Base-by-base conservation (phyloP, 2,888 invertebrate species). In the Drosophila multiciliata region DNA sequence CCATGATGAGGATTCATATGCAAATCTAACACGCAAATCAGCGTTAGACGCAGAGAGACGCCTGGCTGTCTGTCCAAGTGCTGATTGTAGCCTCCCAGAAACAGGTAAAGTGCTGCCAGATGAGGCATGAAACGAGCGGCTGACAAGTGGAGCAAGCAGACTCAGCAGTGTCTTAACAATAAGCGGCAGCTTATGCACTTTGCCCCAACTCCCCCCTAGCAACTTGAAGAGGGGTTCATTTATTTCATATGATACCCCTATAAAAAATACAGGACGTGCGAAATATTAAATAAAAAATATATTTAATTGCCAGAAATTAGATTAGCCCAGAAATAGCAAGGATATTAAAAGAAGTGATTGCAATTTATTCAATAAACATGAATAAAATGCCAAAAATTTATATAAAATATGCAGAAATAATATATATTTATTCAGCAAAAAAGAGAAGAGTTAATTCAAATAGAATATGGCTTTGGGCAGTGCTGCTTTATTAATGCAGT, bases 1-100 rank as follows among this genome's bases (percentile, higher is more conserved):
- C 78, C 78, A 90, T 87, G 82, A 90, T 83, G 73, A 77, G 71
- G 59, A 82, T 78, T 76, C 86, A 74, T 76, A 85, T 89, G 89
- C 76, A 79, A 84, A 83, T 86, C 64, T 80, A 55, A 60, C 70
- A 66, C 86, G 78, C 78, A 83, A 89, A 76, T 87, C 87, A 87
- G 68, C 79, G 76, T 71, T 80, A 78, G 75, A 75, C 57, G 65
- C 38, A 9, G 26, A 49, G 52, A 62, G 52, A 62, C 45, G 11
- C 40, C 53, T 50, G 48, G n/a, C 40, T 29, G 55, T 42, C 40
- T 59, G 53, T 63, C 26, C 48, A 58, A 54, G 48, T 23, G n/a
- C 52, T 23, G 26, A 49, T 36, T 45, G 38, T 33, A 15, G 32
- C 20, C 49, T 70, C 49, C 38, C 42, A 23, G 50, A 17, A 23